These are phyloP conservation scores for Cebidichthys violaceus DNA, from an alignment of 2,113 vertebrate species.

Conservation along the genomic window DNA sequence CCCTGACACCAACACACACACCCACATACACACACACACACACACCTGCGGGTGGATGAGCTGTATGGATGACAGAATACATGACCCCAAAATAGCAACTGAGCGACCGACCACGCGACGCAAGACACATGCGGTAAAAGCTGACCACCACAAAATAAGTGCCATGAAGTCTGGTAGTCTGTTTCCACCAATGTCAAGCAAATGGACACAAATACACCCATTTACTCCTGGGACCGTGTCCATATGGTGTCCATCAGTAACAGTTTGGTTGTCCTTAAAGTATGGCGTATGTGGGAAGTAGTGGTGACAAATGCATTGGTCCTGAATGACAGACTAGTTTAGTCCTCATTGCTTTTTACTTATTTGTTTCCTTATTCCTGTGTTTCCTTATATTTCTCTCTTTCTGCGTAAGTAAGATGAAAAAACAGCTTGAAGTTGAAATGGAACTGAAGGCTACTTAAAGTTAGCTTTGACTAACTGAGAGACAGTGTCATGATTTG, in stretches of 20 bases:
- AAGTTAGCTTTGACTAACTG: background rate
- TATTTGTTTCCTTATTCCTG: background rate
- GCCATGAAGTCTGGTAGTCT: slow-evolving; percentile 44
- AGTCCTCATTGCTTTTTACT: slow-evolving; percentile 1
- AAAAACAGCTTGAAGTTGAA: background rate
- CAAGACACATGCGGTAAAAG: slow-evolving; percentile 62
- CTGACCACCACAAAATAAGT: slow-evolving; percentile 78
- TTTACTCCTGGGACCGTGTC: slow-evolving; percentile 57
- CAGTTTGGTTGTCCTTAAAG: slow-evolving; percentile 51
- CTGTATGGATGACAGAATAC: slow-evolving; percentile 72
- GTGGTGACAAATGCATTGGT: slow-evolving; percentile 11
- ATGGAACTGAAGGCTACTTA: background rate
- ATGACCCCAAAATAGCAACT: slow-evolving; percentile 77
- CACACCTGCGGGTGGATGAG: slow-evolving; percentile 62
- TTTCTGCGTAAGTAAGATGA: background rate
- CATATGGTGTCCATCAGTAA: slow-evolving; percentile 73
- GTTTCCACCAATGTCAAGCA: slow-evolving; percentile 70
- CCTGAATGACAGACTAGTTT: slow-evolving; percentile 9
- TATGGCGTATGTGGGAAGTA: background rate
- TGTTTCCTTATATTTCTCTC: background rate
- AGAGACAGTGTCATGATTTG: background rate
- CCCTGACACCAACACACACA: slow-evolving; percentile 57
- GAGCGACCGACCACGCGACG: slow-evolving; percentile 34
- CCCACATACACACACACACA: slow-evolving; percentile 39
- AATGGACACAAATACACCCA: slow-evolving; percentile 59